These are phyloP conservation scores for Uropetala carovei DNA, from an alignment of 2,888 invertebrate species.

Conservation along the genomic window DNA sequence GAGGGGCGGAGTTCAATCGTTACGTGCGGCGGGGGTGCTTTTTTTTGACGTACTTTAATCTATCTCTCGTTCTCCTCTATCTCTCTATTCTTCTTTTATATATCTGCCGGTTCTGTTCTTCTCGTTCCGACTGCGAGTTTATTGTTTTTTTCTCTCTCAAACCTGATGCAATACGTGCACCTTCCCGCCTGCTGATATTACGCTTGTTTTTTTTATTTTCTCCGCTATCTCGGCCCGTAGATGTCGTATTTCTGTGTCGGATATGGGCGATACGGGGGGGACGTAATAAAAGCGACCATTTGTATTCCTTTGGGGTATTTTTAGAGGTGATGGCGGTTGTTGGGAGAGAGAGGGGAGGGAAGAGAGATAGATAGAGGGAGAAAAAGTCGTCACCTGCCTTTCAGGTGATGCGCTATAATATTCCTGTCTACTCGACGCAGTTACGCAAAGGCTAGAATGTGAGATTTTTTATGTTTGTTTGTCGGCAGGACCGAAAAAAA, in stretches of 20 bases:
- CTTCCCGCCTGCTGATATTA: no score
- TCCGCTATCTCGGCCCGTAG: background rate
- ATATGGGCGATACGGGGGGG: background rate
- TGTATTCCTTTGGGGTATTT: background rate
- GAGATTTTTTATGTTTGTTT: background rate
- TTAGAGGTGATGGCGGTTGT: background rate
- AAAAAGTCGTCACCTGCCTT: no score
- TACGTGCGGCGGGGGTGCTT: background rate
- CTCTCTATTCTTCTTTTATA: background rate
- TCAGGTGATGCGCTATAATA: background rate
- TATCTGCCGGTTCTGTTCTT: background rate
- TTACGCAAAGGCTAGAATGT: background rate
- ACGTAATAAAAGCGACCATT: conserved; percentile 13
- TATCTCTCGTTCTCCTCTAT: background rate
- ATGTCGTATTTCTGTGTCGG: background rate
- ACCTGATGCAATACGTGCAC: background rate
- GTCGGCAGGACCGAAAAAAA: background rate
- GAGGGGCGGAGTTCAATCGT: background rate
- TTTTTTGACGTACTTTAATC: background rate
- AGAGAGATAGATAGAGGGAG: no score
- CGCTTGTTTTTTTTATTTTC: background rate
- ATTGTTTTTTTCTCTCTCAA: background rate
- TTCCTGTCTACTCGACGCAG: background rate
- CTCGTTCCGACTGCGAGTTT: background rate
- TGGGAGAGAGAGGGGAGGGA: no score